These are phyloP conservation scores for Plagodis pulveraria DNA, from an alignment of 2,888 invertebrate genomes.

Conservation along the genomic window DNA sequence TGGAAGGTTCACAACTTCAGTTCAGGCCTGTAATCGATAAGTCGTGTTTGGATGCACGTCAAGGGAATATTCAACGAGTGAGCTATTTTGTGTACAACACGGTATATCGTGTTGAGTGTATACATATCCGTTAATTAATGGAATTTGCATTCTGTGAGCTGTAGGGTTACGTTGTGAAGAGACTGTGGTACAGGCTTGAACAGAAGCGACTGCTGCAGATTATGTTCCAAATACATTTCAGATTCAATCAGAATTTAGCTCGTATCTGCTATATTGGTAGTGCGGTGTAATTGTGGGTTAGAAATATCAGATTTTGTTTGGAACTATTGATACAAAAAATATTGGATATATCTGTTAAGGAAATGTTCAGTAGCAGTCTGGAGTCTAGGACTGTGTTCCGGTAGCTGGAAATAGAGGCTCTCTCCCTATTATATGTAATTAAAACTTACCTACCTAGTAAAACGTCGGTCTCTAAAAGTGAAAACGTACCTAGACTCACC, in stretches of 20 bases:
- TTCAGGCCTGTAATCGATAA: constrained; percentile 68
- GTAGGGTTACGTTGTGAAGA: constrained; percentile 23
- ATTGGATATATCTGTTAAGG: too few relatives aligned
- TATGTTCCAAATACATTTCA: constrained; percentile 29
- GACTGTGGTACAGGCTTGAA: constrained; percentile 9
- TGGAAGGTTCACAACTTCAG: constrained; percentile 55
- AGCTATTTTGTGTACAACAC: constrained; percentile 22
- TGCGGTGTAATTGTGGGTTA: too few relatives aligned
- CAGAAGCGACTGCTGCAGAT: constrained; percentile 13
- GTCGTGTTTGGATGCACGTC: constrained; percentile 61
- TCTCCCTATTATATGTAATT: too few relatives aligned
- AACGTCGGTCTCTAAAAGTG: too few relatives aligned
- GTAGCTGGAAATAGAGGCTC: too few relatives aligned
- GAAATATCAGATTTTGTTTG: too few relatives aligned
- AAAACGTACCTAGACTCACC: too few relatives aligned
- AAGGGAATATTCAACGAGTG: constrained; percentile 25
- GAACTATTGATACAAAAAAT: too few relatives aligned
- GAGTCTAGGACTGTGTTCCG: too few relatives aligned
- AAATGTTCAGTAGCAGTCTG: too few relatives aligned
- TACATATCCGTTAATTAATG: constrained; percentile 52
- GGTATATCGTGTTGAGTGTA: constrained; percentile 35
- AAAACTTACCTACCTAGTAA: too few relatives aligned
- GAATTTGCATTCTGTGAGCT: constrained; percentile 51
- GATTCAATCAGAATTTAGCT: neutral
- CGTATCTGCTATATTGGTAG: too few relatives aligned